These are phyloP conservation scores for Tinamus guttatus DNA, from an alignment of 2,113 vertebrate species.

Conservation along the genomic window DNA sequence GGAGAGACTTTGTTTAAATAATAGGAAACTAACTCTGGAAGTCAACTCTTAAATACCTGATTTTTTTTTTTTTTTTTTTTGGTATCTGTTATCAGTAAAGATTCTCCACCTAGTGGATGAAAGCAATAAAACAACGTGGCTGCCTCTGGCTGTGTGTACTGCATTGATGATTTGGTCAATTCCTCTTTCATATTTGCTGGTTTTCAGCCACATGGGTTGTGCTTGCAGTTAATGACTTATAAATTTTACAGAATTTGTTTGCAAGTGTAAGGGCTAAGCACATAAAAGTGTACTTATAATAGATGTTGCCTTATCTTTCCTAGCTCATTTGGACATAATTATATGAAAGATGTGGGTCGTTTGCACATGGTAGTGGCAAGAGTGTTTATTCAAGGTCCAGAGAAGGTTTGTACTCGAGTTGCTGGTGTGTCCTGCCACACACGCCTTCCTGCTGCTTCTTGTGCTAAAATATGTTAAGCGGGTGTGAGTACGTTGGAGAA, in stretches of 20 bases:
- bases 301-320: not conserved
- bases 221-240: not conserved
- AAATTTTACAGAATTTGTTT: not conserved
- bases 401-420: not conserved
- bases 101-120: slow-evolving; percentile 17
- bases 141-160: not conserved
- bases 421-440: not conserved
- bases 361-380: not conserved
- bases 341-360: no score
- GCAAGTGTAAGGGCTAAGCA: not conserved
- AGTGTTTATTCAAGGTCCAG: fast-evolving
- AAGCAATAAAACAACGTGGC: not conserved
- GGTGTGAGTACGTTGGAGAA: fast-evolving
- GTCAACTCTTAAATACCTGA: not conserved
- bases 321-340: not conserved
- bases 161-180: not conserved
- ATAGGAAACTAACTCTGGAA: not conserved
- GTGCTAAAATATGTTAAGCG: fast-evolving
- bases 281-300: not conserved
- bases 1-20: not conserved
- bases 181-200: not conserved
- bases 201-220: not conserved
- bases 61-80: not conserved
- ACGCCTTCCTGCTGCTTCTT: fast-evolving
- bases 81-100: not conserved